Base-by-base conservation (phyloP, 1,140 invertebrate genomes). In the Chrysopa pallens region DNA sequence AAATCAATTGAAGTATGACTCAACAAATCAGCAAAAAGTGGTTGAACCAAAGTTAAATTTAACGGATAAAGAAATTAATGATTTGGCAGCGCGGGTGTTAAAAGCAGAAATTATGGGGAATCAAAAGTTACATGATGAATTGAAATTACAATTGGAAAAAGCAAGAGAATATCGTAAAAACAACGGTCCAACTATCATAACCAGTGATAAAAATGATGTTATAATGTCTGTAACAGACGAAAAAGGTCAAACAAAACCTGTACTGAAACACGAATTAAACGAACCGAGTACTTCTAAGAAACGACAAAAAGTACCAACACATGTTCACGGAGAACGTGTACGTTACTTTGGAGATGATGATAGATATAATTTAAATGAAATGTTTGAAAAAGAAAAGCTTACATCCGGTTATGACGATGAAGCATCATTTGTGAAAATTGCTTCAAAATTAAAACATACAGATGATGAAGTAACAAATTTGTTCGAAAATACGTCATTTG, bases 321-420 rank as follows among this genome's bases (percentile, higher is more conserved):
- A 93, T 55, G 61, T 65, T 43, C 65, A 64, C 45, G 80, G 81
- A 2, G 66, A 88, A 55, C 70, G 88, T 50, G 66, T 77, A 11
- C 72, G 78, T 43, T 92, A 93, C 63, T 94, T 90, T 68, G 73
- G 80, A 33, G 87, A 94, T 66, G 89, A 94, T 69, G 86, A 93
- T 56, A 80, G 80, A 60, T 81, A 85, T 63, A 78, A 82, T 36
- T 71, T 95, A 9, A 73, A 84, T 59, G 69, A 87, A 57, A 83
- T 95, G 81, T 92, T 94, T 62, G 74, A 90, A 64, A 69, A 75
- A 51, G 93, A 97, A 64, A 94, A 89, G 65, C 74, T 78, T 57
- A 78, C 73, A 28, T 81, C 78, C 23, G 76, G 76, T 27, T 76
- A 80, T 48, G 84, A 94, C 55, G 73, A 89, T 54, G 80, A 93